Evolutionary conservation across 1,140 invertebrate genomes (phyloP), one percentile per base, ranked within the genome.

Genomic region (Cylas formicarius): DNA sequence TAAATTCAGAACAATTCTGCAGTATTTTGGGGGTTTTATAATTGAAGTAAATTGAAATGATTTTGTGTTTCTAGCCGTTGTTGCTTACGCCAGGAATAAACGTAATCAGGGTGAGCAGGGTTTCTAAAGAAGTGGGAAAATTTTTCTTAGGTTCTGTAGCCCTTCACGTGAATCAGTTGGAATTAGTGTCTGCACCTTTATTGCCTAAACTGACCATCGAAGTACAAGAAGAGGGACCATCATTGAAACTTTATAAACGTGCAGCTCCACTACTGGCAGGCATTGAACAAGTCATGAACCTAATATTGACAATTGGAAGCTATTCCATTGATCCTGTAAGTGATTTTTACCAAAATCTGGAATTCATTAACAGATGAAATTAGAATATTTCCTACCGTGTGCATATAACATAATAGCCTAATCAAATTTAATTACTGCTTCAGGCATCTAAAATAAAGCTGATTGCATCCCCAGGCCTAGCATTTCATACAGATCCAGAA

Each of bases 81-180:
- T 51, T 65, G 10, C 50, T 84, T 24, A 66, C 72, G 48, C 86
- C 88, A 0, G 88, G 88, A n/a, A 38, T 69, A 6, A 92, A 91
- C 64, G 66, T 72, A 2, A 67, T 90, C 20, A 67, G 67, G 32
- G 63, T 90, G 10, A 75, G 69, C 21, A 76, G 73, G 47, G 67
- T 76, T 57, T 75, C 73, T 0, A 68, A 66, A n/a, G 67, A 72
- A 50, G 72, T 76, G 22, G 78, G 77, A 4, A 66, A 69, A 19
- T 81, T 74, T 49, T 75, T 72, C 58, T 60, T 81, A 22, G 74
- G 72, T 8, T 77, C 78, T 50, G 54, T 81, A 20, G 77, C 76
- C 3, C 53, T 82, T 14, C 44, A 78, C 9, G 59, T 81, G 10
- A 74, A 77, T 40, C 62, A 72, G 48, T 52, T 75, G 3, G 68